phyloP scores from a whole-genome alignment of 2,113 vertebrate genomes.

The Lasiurus cinereus region DNA sequence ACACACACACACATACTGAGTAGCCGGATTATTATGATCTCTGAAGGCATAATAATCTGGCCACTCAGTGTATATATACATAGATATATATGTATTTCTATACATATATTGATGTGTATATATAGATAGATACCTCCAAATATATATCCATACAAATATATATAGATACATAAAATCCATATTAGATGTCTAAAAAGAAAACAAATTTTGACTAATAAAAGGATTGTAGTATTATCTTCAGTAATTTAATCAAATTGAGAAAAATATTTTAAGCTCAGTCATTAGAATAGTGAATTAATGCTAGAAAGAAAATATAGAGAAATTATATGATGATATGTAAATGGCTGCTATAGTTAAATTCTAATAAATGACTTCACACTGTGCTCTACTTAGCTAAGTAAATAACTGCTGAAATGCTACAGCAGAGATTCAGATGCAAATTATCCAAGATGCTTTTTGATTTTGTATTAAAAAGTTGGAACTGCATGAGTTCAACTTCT shows the following conservation, averaged over 20 bases:
- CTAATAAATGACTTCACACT: slow-evolving; percentile 58
- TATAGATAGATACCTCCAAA: not conserved
- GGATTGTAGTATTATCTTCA: not conserved
- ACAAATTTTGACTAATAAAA: slow-evolving; percentile 8
- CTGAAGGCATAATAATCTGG: no score
- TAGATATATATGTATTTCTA: not conserved
- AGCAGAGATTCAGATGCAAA: slow-evolving; percentile 56
- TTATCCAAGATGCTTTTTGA: slow-evolving; percentile 40
- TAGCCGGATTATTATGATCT: no score
- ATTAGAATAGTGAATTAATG: slow-evolving; percentile 34
- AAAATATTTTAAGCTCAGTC: not conserved
- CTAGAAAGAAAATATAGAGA: slow-evolving; percentile 18
- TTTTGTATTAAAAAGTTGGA: slow-evolving; percentile 64
- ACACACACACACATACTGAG: no score
- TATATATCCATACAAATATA: not conserved
- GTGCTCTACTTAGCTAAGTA: slow-evolving; percentile 22
- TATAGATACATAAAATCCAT: not conserved
- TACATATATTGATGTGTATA: not conserved
- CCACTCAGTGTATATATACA: no score
- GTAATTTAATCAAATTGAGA: not conserved
- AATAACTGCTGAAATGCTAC: slow-evolving; percentile 31
- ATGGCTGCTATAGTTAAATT: slow-evolving; percentile 34
- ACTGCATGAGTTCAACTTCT: slow-evolving; percentile 55
- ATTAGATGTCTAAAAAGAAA: not conserved
- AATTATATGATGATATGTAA: slow-evolving; percentile 44